These are phyloP conservation scores for Leucosticte australis DNA, from an alignment of 2,113 vertebrate genomes.

Conservation along the genomic window DNA sequence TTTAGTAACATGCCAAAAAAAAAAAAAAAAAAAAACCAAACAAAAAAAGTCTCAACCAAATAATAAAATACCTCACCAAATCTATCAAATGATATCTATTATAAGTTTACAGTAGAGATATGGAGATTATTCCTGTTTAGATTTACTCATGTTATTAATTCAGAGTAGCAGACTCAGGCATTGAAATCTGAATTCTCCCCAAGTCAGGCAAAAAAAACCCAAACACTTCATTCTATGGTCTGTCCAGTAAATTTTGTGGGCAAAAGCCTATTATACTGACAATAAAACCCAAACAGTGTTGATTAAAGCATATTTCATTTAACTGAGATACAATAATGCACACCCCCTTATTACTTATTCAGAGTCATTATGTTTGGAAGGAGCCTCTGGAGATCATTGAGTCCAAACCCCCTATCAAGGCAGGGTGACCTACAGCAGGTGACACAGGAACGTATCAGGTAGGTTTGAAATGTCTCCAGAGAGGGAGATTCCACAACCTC, in stretches of 20 bases:
- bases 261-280: not conserved
- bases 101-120: not conserved
- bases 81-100: not conserved
- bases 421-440: not conserved
- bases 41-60: not conserved
- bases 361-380: not conserved
- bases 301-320: not conserved
- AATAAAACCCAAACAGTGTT: not conserved
- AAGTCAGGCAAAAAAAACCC: accelerated
- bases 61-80: not conserved
- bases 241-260: not conserved
- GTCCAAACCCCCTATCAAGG: not conserved
- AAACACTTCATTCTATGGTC: not conserved
- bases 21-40: not conserved
- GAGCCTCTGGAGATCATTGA: accelerated
- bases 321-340: not conserved
- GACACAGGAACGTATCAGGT: not conserved
- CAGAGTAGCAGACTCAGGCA: not conserved
- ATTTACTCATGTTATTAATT: not conserved
- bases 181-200: not conserved
- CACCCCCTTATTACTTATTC: not conserved
- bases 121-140: not conserved
- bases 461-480: not conserved
- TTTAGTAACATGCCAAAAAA: not conserved
- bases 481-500: not conserved